phyloP scores from a whole-genome alignment of 2,888 invertebrate species.

The Embidobia sp. region DNA sequence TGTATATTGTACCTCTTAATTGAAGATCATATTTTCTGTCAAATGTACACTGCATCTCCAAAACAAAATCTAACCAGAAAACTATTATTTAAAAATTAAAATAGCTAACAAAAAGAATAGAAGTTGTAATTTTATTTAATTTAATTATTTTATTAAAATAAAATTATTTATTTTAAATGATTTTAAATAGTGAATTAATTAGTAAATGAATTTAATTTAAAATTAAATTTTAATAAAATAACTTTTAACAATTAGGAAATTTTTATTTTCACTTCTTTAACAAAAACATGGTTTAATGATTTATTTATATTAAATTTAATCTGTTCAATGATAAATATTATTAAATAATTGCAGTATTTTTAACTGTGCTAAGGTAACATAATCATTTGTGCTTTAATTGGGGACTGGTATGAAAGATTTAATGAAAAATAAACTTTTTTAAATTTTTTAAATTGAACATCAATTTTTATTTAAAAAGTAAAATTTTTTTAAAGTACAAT shows the following conservation, averaged over 20 bases:
- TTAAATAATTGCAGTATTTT: constrained; percentile 91
- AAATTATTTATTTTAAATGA: constrained; percentile 76
- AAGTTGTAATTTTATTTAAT: too few species aligned
- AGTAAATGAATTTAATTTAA: constrained; percentile 63
- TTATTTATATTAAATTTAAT: constrained; percentile 85
- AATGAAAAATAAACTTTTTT: constrained; percentile 86
- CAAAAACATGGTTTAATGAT: constrained; percentile 89
- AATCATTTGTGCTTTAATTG: constrained; percentile 91
- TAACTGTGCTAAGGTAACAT: constrained; percentile 92
- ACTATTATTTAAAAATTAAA: too few species aligned
- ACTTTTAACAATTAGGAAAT: constrained; percentile 86
- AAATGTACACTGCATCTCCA: too few species aligned
- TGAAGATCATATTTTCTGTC: too few species aligned
- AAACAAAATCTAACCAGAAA: too few species aligned
- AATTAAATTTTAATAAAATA: constrained; percentile 67
- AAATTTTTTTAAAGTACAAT: constrained; percentile 87
- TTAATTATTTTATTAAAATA: constrained; percentile 81
- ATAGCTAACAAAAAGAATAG: too few species aligned
- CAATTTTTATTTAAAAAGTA: constrained; percentile 86
- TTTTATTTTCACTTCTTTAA: constrained; percentile 86
- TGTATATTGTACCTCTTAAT: too few species aligned
- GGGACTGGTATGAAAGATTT: constrained; percentile 89
- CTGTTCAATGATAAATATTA: constrained; percentile 88
- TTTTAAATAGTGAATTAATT: constrained; percentile 77
- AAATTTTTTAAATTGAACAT: constrained; percentile 83